These are phyloP conservation scores for Schizopygopsis pylzovi DNA, from an alignment of 2,797 vertebrate genomes.

Conservation along the genomic window DNA sequence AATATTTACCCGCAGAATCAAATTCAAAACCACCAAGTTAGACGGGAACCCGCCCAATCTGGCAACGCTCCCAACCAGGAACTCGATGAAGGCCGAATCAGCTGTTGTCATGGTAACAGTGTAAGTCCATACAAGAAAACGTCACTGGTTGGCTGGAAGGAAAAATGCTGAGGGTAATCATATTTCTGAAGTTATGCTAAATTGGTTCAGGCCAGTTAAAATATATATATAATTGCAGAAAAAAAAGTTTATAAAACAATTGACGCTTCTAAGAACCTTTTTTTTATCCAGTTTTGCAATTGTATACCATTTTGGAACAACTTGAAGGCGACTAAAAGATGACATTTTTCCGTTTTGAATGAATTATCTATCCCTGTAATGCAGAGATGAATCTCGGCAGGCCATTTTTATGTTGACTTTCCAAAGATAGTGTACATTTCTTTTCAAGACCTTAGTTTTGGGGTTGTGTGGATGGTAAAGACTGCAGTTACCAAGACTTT, in stretches of 20 bases:
- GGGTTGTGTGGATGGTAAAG: background rate
- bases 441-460: background rate
- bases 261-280: too few relatives aligned
- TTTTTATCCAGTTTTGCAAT: background rate
- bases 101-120: constrained; percentile 54
- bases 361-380: background rate
- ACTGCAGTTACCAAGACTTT: background rate
- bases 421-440: background rate
- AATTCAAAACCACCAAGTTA: too few relatives aligned
- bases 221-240: background rate
- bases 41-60: too few relatives aligned
- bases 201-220: background rate
- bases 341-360: background rate
- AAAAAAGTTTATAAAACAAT: background rate
- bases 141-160: background rate
- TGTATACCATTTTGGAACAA: background rate
- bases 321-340: background rate
- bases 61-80: constrained; percentile 40
- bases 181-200: background rate
- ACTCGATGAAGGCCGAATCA: constrained; percentile 70
- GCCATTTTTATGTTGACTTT: background rate
- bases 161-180: constrained; percentile 11
- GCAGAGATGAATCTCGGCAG: background rate
- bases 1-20: too few relatives aligned
- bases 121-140: background rate